Evolutionary conservation across 2,888 invertebrate genomes (phyloP), one percentile per base, ranked within the genome.

Genomic region (Trissoscelio sp.): DNA sequence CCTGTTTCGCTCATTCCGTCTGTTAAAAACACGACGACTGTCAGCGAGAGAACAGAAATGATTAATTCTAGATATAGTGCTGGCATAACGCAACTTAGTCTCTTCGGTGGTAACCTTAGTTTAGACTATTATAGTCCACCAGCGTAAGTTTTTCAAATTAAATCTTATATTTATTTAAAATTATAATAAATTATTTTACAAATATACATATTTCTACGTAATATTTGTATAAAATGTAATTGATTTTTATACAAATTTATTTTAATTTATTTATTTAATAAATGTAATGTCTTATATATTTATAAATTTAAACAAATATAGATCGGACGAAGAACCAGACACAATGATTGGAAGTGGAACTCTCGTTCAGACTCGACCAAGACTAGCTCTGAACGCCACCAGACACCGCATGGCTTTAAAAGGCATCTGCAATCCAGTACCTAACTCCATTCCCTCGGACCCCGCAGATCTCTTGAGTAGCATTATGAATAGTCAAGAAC

Each of bases 401-500:
- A 86, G 91, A 53, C 88, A 90, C 66, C 89, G 88, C 0, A 69
- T 88, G 51, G 87, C 88, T 6, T 62, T 91, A 3, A 91, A 91
- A 74, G 87, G 83, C 4, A 84, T 90, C 12, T 66, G 64, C 1
- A 83, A 83, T 44, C 88, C 89, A 0, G 6, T 75, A 0, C 74
- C 62, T 0, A 12, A 64, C 12, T 28, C 60, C 6, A 74, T 82
- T 0, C 53, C 83, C 6, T 7, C 80, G 1, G 69, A 83, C 2
- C 73, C 84, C 0, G 70, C 90, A 1, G 95, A 96, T 91, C 86
- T 96, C 6, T 91, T 96, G 3, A 94, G 94, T 28, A 94, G 93
- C 85, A 96, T 96, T 84, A 91, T 96, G 86, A 94, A 94, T 82
- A 93, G 94, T 84, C 96, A 96, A 89, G 93, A 94, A 58, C 92